Evolutionary conservation across 2,888 invertebrate species (phyloP).

Genomic region (Mechanitis messenoides): DNA sequence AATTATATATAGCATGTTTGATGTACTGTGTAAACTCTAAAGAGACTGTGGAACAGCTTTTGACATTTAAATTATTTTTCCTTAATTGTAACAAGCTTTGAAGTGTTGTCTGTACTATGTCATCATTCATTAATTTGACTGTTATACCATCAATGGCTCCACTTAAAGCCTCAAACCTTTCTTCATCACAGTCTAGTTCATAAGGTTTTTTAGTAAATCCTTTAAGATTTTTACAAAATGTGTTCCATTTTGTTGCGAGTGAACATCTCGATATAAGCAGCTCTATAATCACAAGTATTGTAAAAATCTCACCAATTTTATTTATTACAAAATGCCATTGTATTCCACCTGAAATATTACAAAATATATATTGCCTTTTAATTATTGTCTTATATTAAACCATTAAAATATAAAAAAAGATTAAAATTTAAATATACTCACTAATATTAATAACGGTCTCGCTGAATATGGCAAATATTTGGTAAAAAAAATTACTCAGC

Average conservation of each 20-base stretch:
- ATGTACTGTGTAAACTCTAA: conserved; percentile 83
- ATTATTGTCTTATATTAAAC: too few species aligned
- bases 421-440: conserved; percentile 38
- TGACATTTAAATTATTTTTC: conserved; percentile 60
- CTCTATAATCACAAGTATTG: conserved; percentile 82
- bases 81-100: conserved; percentile 61
- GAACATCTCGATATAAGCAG: conserved; percentile 63
- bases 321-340: conserved; percentile 69
- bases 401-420: too few species aligned
- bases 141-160: conserved; percentile 84
- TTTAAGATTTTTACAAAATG: conserved; percentile 85
- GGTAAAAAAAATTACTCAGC: conserved; percentile 82
- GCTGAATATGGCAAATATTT: conserved; percentile 82
- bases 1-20: conserved; percentile 76
- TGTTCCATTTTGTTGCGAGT: conserved; percentile 80
- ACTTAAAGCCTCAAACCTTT: conserved; percentile 81
- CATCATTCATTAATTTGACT: conserved; percentile 80
- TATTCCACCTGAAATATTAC: conserved; percentile 56
- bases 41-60: conserved; percentile 57
- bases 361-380: not conserved
- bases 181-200: conserved; percentile 76
- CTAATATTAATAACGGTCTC: conserved; percentile 67
- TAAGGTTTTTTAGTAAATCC: conserved; percentile 80
- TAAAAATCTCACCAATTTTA: conserved; percentile 80
- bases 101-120: conserved; percentile 79